phyloP scores from a whole-genome alignment of 2,888 invertebrate genomes.

The Zygaena filipendulae region DNA sequence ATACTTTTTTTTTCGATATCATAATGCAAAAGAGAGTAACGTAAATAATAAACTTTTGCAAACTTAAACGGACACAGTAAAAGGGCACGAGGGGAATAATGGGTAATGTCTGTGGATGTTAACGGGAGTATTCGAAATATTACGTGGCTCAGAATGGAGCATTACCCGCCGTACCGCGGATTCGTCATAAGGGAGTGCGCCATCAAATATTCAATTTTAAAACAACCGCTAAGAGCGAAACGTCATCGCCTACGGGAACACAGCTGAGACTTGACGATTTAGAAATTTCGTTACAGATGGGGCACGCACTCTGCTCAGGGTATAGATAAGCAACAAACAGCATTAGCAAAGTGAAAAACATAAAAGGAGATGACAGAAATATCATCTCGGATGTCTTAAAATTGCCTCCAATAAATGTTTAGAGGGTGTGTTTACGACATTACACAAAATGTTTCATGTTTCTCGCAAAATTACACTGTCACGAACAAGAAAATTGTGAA shows the following conservation, averaged over 20 bases:
- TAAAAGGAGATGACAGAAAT: slow-evolving; percentile 54
- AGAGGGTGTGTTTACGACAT: slow-evolving; percentile 52
- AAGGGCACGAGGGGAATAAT: background rate
- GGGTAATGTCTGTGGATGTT: background rate
- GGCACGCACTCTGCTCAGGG: slow-evolving; percentile 51
- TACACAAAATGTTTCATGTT: slow-evolving; percentile 43
- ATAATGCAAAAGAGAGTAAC: too few relatives aligned
- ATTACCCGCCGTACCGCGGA: slow-evolving; percentile 43
- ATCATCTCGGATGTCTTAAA: slow-evolving; percentile 44
- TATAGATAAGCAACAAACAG: slow-evolving; percentile 59
- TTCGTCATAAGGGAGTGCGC: slow-evolving; percentile 62
- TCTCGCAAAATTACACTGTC: slow-evolving; percentile 61
- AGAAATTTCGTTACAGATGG: slow-evolving; percentile 64
- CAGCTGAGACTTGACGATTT: slow-evolving; percentile 65
- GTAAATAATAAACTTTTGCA: too few relatives aligned
- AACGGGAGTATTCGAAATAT: slow-evolving; percentile 47
- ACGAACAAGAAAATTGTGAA: slow-evolving; percentile 60
- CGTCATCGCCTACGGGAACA: slow-evolving; percentile 58
- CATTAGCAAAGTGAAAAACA: slow-evolving; percentile 62
- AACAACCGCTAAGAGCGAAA: slow-evolving; percentile 68
- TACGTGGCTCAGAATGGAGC: slow-evolving; percentile 45
- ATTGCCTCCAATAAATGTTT: slow-evolving; percentile 50
- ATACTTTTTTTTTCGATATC: too few relatives aligned
- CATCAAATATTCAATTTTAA: slow-evolving; percentile 70
- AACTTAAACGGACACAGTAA: too few relatives aligned